These are phyloP conservation scores for Hippoglossus stenolepis DNA, from an alignment of 2,113 vertebrate genomes.

Conservation along the genomic window DNA sequence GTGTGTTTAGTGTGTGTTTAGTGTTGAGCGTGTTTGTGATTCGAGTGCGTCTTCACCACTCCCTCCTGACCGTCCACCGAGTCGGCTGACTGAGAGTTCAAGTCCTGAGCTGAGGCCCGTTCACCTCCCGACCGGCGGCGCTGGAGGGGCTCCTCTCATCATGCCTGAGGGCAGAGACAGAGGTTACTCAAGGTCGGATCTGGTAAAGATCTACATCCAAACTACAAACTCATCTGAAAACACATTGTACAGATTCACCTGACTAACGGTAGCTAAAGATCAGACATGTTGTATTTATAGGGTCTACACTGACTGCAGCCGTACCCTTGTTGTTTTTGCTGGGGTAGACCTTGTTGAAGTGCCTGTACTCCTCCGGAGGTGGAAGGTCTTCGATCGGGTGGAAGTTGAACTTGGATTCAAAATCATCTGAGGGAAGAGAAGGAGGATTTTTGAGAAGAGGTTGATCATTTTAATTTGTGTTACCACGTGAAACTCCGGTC, in stretches of 20 bases:
- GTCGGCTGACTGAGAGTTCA: conserved; percentile 21
- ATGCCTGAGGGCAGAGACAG: conserved; percentile 64
- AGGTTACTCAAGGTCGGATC: background rate
- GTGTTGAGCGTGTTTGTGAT: conserved; percentile 45
- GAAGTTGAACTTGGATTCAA: conserved; percentile 97
- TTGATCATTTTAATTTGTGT: no score
- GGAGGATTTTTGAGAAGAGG: no score
- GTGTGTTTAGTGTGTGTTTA: conserved; percentile 39
- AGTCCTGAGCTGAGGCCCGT: conserved; percentile 55
- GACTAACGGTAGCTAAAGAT: no score
- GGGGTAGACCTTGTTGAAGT: conserved; percentile 92
- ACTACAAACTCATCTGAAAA: no score
- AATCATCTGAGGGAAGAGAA: conserved; percentile 86
- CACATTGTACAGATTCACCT: no score
- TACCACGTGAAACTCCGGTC: no score
- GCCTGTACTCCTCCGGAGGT: conserved; percentile 91
- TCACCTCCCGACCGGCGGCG: conserved; percentile 92
- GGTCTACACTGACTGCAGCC: no score
- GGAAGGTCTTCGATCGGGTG: conserved; percentile 95
- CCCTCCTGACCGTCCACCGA: conserved; percentile 1
- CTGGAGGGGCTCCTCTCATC: conserved; percentile 89
- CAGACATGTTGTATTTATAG: no score
- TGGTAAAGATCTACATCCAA: no score
- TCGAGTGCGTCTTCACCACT: conserved; percentile 18
- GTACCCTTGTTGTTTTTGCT: no score